Conservation (phyloP, 2,113 vertebrate species). For the Toxostoma redivivum region DNA sequence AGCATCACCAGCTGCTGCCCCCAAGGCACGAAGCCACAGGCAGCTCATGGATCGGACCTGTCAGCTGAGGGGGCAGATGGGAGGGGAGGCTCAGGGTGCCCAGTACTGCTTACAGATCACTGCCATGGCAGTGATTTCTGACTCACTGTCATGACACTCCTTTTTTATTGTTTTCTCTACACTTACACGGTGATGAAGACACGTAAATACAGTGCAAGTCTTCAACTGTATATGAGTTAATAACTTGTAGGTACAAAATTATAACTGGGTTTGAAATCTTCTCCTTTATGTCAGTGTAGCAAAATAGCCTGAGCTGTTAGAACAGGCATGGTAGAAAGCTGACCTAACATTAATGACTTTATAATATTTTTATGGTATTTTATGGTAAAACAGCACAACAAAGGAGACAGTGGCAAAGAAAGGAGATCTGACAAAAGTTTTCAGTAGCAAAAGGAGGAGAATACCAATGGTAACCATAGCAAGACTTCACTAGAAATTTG, state of each 20-base stretch:
- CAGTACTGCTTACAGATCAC: no score
- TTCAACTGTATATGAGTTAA: not conserved
- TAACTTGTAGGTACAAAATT: not conserved
- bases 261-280: not conserved
- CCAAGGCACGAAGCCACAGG: not conserved
- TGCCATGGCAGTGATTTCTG: not conserved
- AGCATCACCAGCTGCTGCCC: not conserved
- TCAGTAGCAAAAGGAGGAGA: not conserved
- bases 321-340: not conserved
- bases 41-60: not conserved
- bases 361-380: not conserved
- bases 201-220: not conserved
- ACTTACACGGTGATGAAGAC: not conserved
- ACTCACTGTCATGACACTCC: no score
- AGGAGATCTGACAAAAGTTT: not conserved
- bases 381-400: not conserved
- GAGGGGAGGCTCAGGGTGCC: rapidly evolving
- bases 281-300: rapidly evolving
- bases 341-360: not conserved
- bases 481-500: not conserved
- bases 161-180: not conserved
- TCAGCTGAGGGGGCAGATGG: rapidly evolving
- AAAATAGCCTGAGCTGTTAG: not conserved
- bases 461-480: no score
- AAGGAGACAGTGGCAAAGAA: not conserved